These are phyloP conservation scores for Oceanodroma leucorhoa DNA, from an alignment of 2,797 vertebrate genomes.

Conservation along the genomic window DNA sequence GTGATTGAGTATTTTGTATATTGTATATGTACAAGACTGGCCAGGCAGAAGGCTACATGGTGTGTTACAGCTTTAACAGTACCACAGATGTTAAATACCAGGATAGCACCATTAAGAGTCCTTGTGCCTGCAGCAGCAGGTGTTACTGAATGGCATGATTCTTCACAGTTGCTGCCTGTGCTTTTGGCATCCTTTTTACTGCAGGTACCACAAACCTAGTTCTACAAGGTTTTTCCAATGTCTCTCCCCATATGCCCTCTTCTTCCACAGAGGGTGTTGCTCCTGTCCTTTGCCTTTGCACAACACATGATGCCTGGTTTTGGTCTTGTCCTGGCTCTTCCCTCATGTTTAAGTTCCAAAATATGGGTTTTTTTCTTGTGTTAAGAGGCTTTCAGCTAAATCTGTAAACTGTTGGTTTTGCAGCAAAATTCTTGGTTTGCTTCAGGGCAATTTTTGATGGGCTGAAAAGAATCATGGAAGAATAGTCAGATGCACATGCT, in stretches of 20 bases:
- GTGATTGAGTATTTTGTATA: neutral
- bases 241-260: neutral
- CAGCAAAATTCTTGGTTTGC: neutral
- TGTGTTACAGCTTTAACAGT: neutral
- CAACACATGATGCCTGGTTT: neutral
- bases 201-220: neutral
- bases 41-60: accelerated
- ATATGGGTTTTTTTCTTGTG: neutral
- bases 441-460: neutral
- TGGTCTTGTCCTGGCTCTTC: neutral
- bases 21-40: neutral
- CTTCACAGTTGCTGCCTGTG: neutral
- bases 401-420: neutral
- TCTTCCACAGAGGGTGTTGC: neutral
- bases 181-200: neutral
- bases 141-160: neutral
- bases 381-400: neutral
- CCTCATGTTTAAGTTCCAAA: neutral
- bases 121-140: neutral
- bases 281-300: neutral
- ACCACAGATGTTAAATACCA: neutral
- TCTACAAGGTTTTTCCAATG: neutral
- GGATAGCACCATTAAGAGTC: neutral
- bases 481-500: neutral
- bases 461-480: neutral